Conservation (phyloP, 2,113 vertebrate species). For the Alexandromys fortis region DNA sequence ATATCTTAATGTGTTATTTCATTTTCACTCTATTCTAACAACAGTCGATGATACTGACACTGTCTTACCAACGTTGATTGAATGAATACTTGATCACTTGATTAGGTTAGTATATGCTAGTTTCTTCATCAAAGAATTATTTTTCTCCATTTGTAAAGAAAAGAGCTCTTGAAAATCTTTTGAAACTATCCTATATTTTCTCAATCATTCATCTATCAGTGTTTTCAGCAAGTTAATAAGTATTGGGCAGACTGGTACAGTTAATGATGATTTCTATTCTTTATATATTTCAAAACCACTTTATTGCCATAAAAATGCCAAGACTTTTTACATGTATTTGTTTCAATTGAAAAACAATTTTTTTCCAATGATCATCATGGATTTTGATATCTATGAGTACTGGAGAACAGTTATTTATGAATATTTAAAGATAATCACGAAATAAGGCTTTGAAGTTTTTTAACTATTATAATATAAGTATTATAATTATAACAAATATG, state of each 20-base stretch:
- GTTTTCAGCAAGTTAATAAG: too few species aligned
- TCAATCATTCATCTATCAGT: not conserved
- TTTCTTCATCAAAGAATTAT: not conserved
- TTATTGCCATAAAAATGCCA: not conserved
- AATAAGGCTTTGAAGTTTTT: not conserved
- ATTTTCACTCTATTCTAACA: not conserved
- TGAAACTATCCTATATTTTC: not conserved
- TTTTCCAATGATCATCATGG: not conserved
- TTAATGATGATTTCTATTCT: not conserved
- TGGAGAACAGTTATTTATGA: not conserved
- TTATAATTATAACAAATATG: not conserved
- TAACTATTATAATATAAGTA: too few species aligned
- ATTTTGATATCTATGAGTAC: not conserved
- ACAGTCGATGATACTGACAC: rapidly evolving
- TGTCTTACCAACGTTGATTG: not conserved
- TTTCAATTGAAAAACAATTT: too few species aligned
- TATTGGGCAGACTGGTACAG: not conserved
- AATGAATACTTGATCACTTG: not conserved
- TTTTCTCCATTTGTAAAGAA: not conserved
- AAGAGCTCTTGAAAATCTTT: not conserved
- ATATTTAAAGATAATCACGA: not conserved
- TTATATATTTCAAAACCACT: not conserved
- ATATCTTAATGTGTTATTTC: not conserved
- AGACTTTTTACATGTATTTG: not conserved
- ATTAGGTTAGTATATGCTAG: not conserved